Conservation (phyloP, 2,888 invertebrate species). For the Oscheius onirici region DNA sequence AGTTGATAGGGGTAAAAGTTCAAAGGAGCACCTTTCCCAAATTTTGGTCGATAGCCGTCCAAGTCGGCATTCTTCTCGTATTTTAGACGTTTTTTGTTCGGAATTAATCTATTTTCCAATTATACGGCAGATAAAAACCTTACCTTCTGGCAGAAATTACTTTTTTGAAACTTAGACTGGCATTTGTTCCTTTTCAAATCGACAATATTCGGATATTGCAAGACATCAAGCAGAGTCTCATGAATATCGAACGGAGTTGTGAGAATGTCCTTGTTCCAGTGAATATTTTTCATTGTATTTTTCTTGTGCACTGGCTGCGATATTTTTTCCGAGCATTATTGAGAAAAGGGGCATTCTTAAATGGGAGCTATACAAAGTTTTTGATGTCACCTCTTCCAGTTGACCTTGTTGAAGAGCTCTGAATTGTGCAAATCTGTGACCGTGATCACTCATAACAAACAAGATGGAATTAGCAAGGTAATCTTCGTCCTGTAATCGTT, state of each 20-base stretch:
- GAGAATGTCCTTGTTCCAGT: slow-evolving; percentile 74
- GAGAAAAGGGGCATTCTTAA: background rate
- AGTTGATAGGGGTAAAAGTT: no score
- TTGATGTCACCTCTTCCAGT: slow-evolving; percentile 71
- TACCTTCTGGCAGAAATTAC: slow-evolving; percentile 32
- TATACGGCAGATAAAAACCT: no score
- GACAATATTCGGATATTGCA: slow-evolving; percentile 73
- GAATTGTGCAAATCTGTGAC: slow-evolving; percentile 84
- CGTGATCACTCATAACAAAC: slow-evolving; percentile 91
- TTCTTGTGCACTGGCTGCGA: background rate
- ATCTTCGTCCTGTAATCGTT: slow-evolving; percentile 62
- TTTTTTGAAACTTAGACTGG: slow-evolving; percentile 72
- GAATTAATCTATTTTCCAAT: slow-evolving; percentile 78
- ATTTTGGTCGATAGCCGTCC: slow-evolving; percentile 87
- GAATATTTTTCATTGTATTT: background rate
- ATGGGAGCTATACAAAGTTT: background rate
- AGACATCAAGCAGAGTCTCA: slow-evolving; percentile 81
- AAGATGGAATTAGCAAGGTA: slow-evolving; percentile 83
- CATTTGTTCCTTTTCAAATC: background rate
- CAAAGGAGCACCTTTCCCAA: no score
- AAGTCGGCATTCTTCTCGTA: slow-evolving; percentile 77
- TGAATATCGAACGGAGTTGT: slow-evolving; percentile 90
- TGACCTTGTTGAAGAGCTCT: slow-evolving; percentile 85
- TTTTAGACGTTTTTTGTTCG: slow-evolving; percentile 75
- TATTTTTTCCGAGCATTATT: background rate